Conservation (phyloP, 2,888 invertebrate genomes). For the Pediacus dermestoides region DNA sequence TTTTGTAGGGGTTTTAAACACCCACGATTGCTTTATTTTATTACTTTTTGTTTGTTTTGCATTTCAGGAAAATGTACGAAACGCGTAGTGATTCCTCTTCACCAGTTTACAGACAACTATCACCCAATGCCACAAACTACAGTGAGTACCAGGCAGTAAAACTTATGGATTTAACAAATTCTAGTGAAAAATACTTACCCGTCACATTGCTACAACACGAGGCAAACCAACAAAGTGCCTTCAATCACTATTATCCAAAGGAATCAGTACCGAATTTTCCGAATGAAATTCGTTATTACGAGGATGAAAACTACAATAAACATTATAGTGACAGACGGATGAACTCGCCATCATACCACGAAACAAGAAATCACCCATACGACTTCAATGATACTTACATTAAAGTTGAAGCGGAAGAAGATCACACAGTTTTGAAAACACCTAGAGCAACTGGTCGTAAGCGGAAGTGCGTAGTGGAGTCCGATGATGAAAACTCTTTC, state of each 20-base stretch:
- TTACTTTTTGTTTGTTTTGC: no score
- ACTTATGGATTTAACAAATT: slow-evolving; percentile 48
- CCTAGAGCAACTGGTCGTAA: slow-evolving; percentile 36
- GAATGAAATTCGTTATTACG: slow-evolving; percentile 24
- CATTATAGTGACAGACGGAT: slow-evolving; percentile 26
- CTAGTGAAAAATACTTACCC: slow-evolving; percentile 39
- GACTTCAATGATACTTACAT: slow-evolving; percentile 37
- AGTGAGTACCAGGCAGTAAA: slow-evolving; percentile 42
- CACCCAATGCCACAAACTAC: slow-evolving; percentile 35
- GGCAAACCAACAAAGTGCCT: slow-evolving; percentile 25
- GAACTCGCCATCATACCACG: slow-evolving; percentile 27
- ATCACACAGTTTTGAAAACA: slow-evolving; percentile 36
- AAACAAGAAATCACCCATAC: slow-evolving; percentile 22
- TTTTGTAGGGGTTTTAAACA: slow-evolving; percentile 15
- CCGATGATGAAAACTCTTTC: slow-evolving; percentile 47
- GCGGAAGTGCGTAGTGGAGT: slow-evolving; percentile 38
- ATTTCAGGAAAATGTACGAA: slow-evolving; percentile 13
- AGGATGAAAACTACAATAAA: slow-evolving; percentile 26
- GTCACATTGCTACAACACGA: slow-evolving; percentile 22
- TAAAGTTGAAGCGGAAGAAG: slow-evolving; percentile 41
- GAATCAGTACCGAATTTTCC: slow-evolving; percentile 18
- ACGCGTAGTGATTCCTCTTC: slow-evolving; percentile 43
- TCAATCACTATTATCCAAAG: slow-evolving; percentile 25
- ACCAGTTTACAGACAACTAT: slow-evolving; percentile 39
- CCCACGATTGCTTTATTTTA: slow-evolving; percentile 17